Evolutionary conservation across 1,140 invertebrate genomes (phyloP).

Genomic region (Ceratitis capitata): DNA sequence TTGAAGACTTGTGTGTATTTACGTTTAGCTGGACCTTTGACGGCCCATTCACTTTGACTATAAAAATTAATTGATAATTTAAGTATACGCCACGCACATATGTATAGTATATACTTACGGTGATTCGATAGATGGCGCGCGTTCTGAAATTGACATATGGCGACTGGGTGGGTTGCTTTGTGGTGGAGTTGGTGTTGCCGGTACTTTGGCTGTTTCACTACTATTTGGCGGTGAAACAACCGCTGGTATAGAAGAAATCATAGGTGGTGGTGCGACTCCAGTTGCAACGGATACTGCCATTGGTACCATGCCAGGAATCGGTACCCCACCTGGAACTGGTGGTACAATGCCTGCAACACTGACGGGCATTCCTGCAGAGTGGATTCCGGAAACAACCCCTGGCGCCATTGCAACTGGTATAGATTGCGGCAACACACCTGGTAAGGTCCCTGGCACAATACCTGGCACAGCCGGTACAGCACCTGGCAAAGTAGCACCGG

Average conservation of each 20-base stretch:
- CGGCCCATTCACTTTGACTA: conserved; percentile 79
- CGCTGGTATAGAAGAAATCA: conserved; percentile 44
- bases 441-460: conserved; percentile 43
- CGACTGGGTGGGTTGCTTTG: conserved; percentile 64
- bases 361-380: conserved; percentile 39
- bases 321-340: conserved; percentile 4
- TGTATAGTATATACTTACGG: conserved; percentile 67
- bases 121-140: conserved; percentile 67
- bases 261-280: not conserved
- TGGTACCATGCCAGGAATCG: conserved; percentile 21
- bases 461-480: conserved; percentile 41
- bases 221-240: conserved; percentile 48
- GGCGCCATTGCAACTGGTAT: conserved; percentile 44
- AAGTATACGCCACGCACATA: too few species aligned
- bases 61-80: too few species aligned
- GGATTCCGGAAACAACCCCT: conserved; percentile 45
- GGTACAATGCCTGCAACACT: conserved; percentile 47
- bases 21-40: conserved; percentile 88
- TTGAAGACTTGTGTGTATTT: conserved; percentile 98
- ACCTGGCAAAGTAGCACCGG: conserved; percentile 42
- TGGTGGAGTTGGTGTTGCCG: conserved; percentile 59
- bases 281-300: not conserved
- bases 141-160: conserved; percentile 63
- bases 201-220: conserved; percentile 46
- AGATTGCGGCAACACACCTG: conserved; percentile 42